Base-by-base conservation (phyloP, 2,797 vertebrate genomes). In the Cuculus canorus region DNA sequence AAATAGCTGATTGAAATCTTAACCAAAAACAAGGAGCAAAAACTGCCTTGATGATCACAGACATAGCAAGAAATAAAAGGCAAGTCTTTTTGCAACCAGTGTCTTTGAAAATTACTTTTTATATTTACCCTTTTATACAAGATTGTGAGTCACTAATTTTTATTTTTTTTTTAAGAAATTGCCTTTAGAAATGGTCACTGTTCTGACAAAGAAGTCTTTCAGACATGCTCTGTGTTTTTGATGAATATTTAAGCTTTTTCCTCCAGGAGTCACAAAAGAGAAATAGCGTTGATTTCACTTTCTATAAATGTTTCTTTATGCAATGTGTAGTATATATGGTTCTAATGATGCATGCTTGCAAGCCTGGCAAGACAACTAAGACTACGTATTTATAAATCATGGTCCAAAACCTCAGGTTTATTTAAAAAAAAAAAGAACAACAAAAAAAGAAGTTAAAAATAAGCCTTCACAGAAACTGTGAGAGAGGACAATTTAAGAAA, bases 1-100 rank as follows among this genome's bases (percentile, higher is more conserved):
- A 96, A 96, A 52, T 50, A 88, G 23, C 35, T 60, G 93, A 77
- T 59, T 96, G 39, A 96, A 96, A 91, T 94, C 91, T 93, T 92
- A 86, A 94, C 84, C 27, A 91, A 92, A 95, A 75, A 28, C 30
- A 91, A 94, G 79, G 83, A 95, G 78, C 76, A 94, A 96, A 97
- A 97, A 17, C 28, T 96, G 72, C 32, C 84, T 94, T 16, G 5
- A 71, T 11, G 25, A 86, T 95, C 93, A 95, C 71, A 96, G 84
- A 73, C 47, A 33, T 18, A 86, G 76, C 56, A 88, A 93, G 61
- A 80, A 70, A 72, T 83, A 95, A 91, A 73, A 96, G 48, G 33
- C 64, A 88, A 37, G 23, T 94, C 61, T 92, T 61, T 95, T 72
- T 89, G 32, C 82, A 92, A 85, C 37, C 21, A 63, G 5, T 47